Evolutionary conservation across 1,140 invertebrate species (phyloP).

Genomic region (Meloidogyne chitwoodi): DNA sequence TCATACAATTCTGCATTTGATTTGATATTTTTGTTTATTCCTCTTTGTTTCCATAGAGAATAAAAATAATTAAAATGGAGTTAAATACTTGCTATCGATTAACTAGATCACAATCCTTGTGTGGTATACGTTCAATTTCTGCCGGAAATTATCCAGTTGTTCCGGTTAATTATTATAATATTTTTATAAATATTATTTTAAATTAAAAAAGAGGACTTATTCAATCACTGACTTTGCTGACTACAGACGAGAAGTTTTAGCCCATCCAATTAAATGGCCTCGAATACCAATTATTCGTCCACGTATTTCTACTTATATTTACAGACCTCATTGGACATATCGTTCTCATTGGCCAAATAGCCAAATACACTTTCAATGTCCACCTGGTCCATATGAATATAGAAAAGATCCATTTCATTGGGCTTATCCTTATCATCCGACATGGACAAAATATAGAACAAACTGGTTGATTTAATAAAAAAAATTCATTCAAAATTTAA

Average conservation of each 20-base stretch:
- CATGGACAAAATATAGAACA: constrained; percentile 20
- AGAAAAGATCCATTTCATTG: constrained; percentile 17
- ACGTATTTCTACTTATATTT: constrained; percentile 2
- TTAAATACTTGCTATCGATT: constrained; percentile 12
- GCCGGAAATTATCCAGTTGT: constrained; percentile 21
- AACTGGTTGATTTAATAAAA: background rate
- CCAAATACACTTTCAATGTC: background rate
- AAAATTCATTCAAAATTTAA: background rate
- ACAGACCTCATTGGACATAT: constrained; percentile 18
- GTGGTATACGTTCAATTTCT: constrained; percentile 14
- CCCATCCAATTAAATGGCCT: constrained; percentile 18
- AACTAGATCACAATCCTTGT: constrained; percentile 11
- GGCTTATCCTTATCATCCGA: constrained; percentile 9
- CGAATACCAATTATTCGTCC: background rate
- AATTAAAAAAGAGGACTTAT: constrained; percentile 16
- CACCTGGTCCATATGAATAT: constrained; percentile 12
- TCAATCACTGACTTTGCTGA: constrained; percentile 14
- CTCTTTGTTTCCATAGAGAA: background rate
- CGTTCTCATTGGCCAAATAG: constrained; percentile 18
- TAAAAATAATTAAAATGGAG: background rate
- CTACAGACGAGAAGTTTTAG: constrained; percentile 3
- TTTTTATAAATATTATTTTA: background rate
- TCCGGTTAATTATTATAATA: background rate
- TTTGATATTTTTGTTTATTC: background rate
- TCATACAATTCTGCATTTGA: no score